These are phyloP conservation scores for Heliopora coerulea DNA, from an alignment of 92 coral and sea anemone species.

Conservation along the genomic window DNA sequence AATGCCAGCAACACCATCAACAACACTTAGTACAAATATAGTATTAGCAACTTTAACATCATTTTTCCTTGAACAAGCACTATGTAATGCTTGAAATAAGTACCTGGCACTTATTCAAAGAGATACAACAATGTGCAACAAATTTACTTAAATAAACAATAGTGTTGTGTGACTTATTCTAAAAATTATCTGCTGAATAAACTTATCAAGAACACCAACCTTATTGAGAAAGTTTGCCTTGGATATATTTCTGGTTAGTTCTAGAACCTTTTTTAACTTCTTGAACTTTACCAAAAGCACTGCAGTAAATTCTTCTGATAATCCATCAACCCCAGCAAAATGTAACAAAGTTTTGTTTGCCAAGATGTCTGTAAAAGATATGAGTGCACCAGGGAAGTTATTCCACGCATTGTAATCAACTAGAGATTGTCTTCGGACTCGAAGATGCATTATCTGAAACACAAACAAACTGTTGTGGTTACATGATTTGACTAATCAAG, in stretches of 20 bases:
- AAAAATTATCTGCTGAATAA: no score
- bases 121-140: no score
- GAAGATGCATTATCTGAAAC: slow-evolving; percentile 66
- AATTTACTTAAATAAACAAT: no score
- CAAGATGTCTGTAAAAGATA: slow-evolving; percentile 50
- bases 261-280: not conserved
- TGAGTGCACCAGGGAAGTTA: slow-evolving; percentile 72
- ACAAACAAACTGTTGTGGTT: no score
- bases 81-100: no score
- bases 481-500: no score
- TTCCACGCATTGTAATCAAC: slow-evolving; percentile 69
- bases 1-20: no score
- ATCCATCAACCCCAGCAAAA: not conserved
- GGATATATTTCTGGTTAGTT: slow-evolving; percentile 2
- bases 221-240: not conserved
- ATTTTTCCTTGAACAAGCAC: no score
- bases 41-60: no score
- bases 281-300: slow-evolving; percentile 58
- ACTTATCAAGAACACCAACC: not conserved
- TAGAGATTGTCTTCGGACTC: slow-evolving; percentile 61
- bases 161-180: no score
- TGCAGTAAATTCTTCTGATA: slow-evolving; percentile 58
- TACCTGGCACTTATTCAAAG: no score
- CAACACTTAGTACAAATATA: no score
- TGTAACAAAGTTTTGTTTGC: slow-evolving; percentile 12